phyloP scores from a whole-genome alignment of 53 echinoderm and acorn worm species.

The Glandiceps talaboti region DNA sequence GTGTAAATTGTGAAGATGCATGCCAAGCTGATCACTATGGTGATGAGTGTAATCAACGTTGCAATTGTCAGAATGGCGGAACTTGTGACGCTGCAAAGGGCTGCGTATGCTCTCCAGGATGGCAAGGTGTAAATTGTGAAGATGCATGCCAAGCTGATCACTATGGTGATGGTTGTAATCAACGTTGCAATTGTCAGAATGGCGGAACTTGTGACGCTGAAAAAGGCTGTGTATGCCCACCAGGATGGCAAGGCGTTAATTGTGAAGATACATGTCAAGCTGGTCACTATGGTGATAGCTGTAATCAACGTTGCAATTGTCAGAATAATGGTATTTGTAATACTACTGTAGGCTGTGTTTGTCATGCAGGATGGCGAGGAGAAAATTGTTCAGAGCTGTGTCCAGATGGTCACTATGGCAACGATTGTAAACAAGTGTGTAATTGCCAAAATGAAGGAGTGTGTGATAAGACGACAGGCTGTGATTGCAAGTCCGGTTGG shows the following conservation, averaged over 20 bases:
- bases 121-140: conserved; percentile 7
- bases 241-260: conserved; percentile 29
- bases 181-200: conserved; percentile 40
- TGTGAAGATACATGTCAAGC: conserved; percentile 53
- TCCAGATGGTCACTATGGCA: conserved; percentile 27
- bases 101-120: conserved; percentile 11
- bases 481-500: conserved; percentile 46
- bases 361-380: conserved; percentile 42
- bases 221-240: conserved; percentile 7
- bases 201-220: conserved; percentile 47
- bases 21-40: conserved; percentile 42
- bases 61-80: conserved; percentile 17
- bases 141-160: conserved; percentile 19
- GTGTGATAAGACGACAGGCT: conserved; percentile 33
- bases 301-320: conserved; percentile 8
- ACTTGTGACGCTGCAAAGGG: conserved; percentile 39
- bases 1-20: conserved; percentile 25
- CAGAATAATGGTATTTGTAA: conserved; percentile 22
- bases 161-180: conserved; percentile 16
- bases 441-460: conserved; percentile 31
- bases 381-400: conserved; percentile 29
- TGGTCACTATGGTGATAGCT: conserved; percentile 12
- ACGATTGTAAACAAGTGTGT: conserved; percentile 20
- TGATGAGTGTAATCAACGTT: conserved; percentile 25
- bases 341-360: conserved; percentile 40